These are phyloP conservation scores for Eledona agricola DNA, from an alignment of 2,888 invertebrate species.

Conservation along the genomic window DNA sequence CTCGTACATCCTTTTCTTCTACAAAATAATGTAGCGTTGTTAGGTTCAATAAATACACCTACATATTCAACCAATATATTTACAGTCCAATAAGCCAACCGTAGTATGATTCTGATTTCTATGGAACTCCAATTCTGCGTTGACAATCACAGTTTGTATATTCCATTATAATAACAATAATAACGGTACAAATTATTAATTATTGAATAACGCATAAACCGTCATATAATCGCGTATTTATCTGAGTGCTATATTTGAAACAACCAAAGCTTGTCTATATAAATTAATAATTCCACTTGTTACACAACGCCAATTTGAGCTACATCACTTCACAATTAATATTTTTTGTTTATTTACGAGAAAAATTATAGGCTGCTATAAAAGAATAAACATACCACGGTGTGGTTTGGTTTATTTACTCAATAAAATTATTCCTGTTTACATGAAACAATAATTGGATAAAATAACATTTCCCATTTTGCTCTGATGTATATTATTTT, in stretches of 20 bases:
- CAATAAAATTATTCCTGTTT: conserved; percentile 20
- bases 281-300: conserved; percentile 23
- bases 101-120: conserved; percentile 12
- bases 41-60: conserved; percentile 7
- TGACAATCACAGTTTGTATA: conserved; percentile 27
- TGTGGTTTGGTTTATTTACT: conserved; percentile 23
- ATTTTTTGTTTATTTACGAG: conserved; percentile 1
- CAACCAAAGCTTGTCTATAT: conserved; percentile 18
- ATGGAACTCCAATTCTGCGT: conserved; percentile 13
- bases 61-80: conserved; percentile 19
- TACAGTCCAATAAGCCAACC: conserved; percentile 16
- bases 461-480: conserved; percentile 19
- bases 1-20: conserved; percentile 15
- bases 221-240: conserved; percentile 18
- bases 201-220: conserved; percentile 27
- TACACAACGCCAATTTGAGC: conserved; percentile 15
- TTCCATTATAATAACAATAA: conserved; percentile 34
- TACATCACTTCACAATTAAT: not conserved
- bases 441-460: conserved; percentile 16
- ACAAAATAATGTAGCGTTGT: conserved; percentile 8
- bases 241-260: conserved; percentile 14
- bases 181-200: conserved; percentile 33
- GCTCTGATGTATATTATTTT: conserved; percentile 4
- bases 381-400: no score
- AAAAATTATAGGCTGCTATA: conserved; percentile 1